Evolutionary conservation across 1,140 invertebrate species (phyloP).

Genomic region (Drosophila triauraria): DNA sequence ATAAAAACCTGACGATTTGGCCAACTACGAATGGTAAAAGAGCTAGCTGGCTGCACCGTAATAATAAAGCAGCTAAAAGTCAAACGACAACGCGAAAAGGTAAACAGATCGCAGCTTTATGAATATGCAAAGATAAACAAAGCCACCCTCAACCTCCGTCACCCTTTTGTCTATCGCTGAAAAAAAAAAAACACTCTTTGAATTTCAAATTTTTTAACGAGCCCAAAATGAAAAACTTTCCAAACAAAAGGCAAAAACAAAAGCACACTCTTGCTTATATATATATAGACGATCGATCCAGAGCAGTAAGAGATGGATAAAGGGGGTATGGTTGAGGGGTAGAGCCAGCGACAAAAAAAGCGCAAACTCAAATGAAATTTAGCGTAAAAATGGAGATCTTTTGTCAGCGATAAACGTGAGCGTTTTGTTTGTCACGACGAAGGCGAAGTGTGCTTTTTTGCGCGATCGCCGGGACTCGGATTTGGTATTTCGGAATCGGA

Average conservation of each 20-base stretch:
- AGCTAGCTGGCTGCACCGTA: conserved; percentile 36
- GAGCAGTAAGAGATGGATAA: conserved; percentile 50
- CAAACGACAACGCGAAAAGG: conserved; percentile 72
- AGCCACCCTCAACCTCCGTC: conserved; percentile 8
- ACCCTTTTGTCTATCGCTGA: conserved; percentile 36
- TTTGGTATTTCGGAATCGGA: conserved; percentile 22
- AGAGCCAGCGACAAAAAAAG: conserved; percentile 46
- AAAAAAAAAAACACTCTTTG: conserved; percentile 41
- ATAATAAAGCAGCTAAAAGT: conserved; percentile 73
- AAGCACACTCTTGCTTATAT: conserved; percentile 7
- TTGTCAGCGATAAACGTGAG: conserved; percentile 81
- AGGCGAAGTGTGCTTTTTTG: conserved; percentile 81
- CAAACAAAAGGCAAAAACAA: conserved; percentile 69
- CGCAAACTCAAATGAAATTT: conserved; percentile 77
- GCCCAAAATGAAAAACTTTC: conserved; percentile 79
- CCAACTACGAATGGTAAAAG: conserved; percentile 10
- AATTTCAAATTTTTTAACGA: conserved; percentile 80
- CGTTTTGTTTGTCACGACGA: conserved; percentile 81
- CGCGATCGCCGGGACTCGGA: conserved; percentile 58
- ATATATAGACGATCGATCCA: conserved; percentile 62
- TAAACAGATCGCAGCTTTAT: conserved; percentile 79
- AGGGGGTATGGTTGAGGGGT: conserved; percentile 12
- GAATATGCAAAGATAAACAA: conserved; percentile 80
- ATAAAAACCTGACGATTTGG: conserved; percentile 67
- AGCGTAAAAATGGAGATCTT: conserved; percentile 82